Evolutionary conservation across 2,113 vertebrate genomes (phyloP).

Genomic region (Lycaon pictus): DNA sequence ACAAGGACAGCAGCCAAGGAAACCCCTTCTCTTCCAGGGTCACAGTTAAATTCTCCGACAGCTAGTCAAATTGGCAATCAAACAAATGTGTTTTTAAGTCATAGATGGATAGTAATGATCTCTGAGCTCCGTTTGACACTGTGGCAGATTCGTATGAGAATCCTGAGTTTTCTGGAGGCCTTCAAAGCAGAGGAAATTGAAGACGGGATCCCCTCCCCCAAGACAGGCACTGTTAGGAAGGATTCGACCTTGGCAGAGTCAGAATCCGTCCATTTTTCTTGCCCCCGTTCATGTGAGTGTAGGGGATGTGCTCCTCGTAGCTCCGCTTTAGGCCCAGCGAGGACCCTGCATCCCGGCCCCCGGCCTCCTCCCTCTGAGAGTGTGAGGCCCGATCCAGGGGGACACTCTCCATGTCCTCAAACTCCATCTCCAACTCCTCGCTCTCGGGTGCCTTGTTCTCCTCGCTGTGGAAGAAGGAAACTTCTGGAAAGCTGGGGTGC

Average conservation of each 20-base stretch:
- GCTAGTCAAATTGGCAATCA: slow-evolving; percentile 88
- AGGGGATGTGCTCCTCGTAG: slow-evolving; percentile 96
- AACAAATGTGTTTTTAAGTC: slow-evolving; percentile 71
- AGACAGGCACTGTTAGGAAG: slow-evolving; percentile 92
- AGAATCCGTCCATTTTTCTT: slow-evolving; percentile 97
- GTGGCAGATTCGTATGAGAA: slow-evolving; percentile 88
- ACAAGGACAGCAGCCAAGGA: slow-evolving; percentile 84
- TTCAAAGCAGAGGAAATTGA: slow-evolving; percentile 75
- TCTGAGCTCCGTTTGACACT: slow-evolving; percentile 84
- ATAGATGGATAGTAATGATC: slow-evolving; percentile 57
- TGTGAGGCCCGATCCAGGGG: slow-evolving; percentile 96
- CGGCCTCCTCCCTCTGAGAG: slow-evolving; percentile 92
- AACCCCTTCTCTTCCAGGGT: slow-evolving; percentile 89
- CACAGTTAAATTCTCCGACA: slow-evolving; percentile 91
- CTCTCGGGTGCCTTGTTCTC: slow-evolving; percentile 97
- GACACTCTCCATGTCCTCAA: slow-evolving; percentile 99
- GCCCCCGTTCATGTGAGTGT: slow-evolving; percentile 99
- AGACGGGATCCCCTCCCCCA: slow-evolving; percentile 9
- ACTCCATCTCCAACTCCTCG: slow-evolving; percentile 97
- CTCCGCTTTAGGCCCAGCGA: slow-evolving; percentile 92
- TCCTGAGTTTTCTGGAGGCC: slow-evolving; percentile 95
- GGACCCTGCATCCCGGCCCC: slow-evolving; percentile 91
- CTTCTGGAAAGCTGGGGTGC: slow-evolving; percentile 94
- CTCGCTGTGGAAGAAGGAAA: slow-evolving; percentile 98
- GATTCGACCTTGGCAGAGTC: slow-evolving; percentile 94